A percentile compares a stretch with the other conserved stretches of the same genome.
Evolutionary conservation across 1,140 invertebrate genomes (phyloP).

Genomic region (Cydia fagiglandana): DNA sequence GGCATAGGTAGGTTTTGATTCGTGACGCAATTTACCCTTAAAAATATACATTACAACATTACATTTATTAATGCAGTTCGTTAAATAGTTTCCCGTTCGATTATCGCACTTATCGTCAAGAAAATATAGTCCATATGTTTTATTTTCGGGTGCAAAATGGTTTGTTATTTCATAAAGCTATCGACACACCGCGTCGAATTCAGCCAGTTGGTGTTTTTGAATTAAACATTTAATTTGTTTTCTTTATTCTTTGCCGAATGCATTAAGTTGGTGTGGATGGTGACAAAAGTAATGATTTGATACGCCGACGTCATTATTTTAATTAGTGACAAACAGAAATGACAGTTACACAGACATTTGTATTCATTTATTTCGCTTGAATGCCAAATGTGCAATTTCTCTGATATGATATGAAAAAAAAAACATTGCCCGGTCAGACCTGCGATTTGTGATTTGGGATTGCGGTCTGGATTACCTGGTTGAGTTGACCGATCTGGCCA

Average conservation of each 20-base stretch:
- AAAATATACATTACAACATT: slow-evolving; percentile 23
- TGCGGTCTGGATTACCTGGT: too few species aligned
- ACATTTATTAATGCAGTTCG: neutral
- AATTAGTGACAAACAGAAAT: slow-evolving; percentile 45
- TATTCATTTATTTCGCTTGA: slow-evolving; percentile 9
- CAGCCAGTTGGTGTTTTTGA: slow-evolving; percentile 63
- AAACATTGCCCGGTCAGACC: too few species aligned
- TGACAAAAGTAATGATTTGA: slow-evolving; percentile 54
- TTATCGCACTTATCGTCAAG: neutral
- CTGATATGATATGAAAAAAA: neutral
- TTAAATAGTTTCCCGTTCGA: neutral
- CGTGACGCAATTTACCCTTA: slow-evolving; percentile 30
- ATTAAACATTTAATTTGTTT: slow-evolving; percentile 76
- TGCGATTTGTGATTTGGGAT: too few species aligned
- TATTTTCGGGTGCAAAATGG: slow-evolving; percentile 32
- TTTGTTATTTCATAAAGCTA: slow-evolving; percentile 21
- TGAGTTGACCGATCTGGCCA: too few species aligned
- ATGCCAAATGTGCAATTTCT: slow-evolving; percentile 26
- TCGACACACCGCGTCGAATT: slow-evolving; percentile 58
- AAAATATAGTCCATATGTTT: neutral
- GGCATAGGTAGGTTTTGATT: slow-evolving; percentile 8
- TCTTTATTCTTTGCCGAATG: slow-evolving; percentile 57
- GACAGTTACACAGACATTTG: neutral
- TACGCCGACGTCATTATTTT: slow-evolving; percentile 66
- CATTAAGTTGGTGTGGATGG: slow-evolving; percentile 45